These are phyloP conservation scores for Cerceris rybyensis DNA, from an alignment of 2,888 invertebrate genomes.

Conservation along the genomic window DNA sequence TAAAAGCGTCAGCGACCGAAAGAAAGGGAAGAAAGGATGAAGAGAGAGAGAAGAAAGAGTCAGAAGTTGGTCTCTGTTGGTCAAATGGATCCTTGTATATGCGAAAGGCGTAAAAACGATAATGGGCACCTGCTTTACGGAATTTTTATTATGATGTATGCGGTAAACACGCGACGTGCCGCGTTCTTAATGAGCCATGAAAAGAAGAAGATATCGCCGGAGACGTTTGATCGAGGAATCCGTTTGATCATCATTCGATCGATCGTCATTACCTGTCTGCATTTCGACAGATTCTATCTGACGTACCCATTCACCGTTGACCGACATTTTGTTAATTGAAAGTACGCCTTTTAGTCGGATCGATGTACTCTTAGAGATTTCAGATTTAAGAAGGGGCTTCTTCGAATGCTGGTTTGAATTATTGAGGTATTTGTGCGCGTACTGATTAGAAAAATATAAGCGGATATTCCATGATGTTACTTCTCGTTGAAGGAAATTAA, in stretches of 20 bases:
- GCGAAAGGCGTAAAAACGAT: conserved; percentile 68
- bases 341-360: no score
- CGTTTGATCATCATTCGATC: conserved; percentile 24
- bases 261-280: conserved; percentile 8
- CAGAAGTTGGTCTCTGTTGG: not conserved
- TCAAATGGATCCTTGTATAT: conserved; percentile 41
- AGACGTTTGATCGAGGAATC: conserved; percentile 16
- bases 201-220: conserved; percentile 50
- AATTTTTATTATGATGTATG: conserved; percentile 73
- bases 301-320: no score
- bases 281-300: not conserved
- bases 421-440: no score
- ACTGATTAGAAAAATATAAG: no score
- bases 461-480: no score
- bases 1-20: conserved; percentile 50
- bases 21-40: conserved; percentile 10
- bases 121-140: conserved; percentile 60
- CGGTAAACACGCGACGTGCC: conserved; percentile 41
- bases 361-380: no score
- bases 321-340: no score
- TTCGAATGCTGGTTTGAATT: no score
- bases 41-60: not conserved
- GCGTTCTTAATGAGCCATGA: conserved; percentile 60
- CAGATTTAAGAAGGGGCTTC: no score
- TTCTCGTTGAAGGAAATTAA: no score